phyloP scores from a whole-genome alignment of 2,797 vertebrate genomes.

The Apodemus agrarius region DNA sequence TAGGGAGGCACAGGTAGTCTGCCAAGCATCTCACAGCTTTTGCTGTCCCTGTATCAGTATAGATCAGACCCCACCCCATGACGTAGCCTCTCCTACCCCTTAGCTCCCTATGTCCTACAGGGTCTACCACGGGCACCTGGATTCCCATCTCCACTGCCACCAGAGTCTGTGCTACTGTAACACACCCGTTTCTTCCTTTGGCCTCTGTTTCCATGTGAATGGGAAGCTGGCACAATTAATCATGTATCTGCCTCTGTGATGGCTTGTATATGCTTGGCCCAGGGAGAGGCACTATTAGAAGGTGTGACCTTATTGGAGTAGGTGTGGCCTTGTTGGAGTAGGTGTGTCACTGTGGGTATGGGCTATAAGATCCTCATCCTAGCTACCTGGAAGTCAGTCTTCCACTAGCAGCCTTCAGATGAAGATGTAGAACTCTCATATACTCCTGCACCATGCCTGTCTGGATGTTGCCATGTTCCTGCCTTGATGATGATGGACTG shows the following conservation, averaged over 20 bases:
- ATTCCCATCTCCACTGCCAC: neutral
- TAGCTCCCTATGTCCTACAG: neutral
- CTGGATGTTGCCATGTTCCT: neutral
- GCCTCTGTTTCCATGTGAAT: neutral
- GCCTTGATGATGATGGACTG: neutral
- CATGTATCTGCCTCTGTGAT: neutral
- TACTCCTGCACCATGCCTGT: neutral
- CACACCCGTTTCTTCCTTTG: neutral
- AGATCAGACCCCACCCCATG: neutral
- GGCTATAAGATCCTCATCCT: neutral
- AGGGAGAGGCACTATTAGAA: too few relatives aligned
- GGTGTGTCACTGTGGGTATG: too few relatives aligned
- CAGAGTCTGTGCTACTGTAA: neutral
- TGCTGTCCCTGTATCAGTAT: neutral
- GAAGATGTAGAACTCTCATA: neutral
- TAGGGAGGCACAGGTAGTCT: neutral
- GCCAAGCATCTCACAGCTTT: neutral
- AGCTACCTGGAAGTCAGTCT: neutral
- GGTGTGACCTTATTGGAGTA: too few relatives aligned
- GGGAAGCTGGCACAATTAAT: neutral
- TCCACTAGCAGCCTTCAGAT: neutral
- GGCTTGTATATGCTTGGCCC: too few relatives aligned
- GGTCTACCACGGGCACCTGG: neutral
- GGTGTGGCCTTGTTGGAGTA: too few relatives aligned
- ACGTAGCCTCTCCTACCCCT: neutral